Evolutionary conservation across 2,888 invertebrate species (phyloP).

Genomic region (Entomobrya proxima): DNA sequence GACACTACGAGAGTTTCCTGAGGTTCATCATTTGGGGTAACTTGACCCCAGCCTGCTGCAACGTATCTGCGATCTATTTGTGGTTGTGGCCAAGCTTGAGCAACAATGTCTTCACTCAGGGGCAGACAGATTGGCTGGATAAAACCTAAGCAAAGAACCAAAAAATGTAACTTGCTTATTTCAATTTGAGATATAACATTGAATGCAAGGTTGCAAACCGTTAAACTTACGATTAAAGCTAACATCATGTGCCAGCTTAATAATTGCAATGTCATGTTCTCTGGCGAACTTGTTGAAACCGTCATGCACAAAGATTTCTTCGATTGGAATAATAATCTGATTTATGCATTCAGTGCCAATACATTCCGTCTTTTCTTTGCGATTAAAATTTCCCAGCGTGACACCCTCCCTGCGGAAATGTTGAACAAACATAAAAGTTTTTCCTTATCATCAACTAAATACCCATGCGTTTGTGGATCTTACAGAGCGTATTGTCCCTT

Average conservation of each 20-base stretch:
- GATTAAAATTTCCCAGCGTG: constrained; percentile 63
- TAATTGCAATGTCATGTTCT: constrained; percentile 67
- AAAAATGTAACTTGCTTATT: neutral
- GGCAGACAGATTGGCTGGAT: constrained; percentile 66
- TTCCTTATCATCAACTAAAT: neutral
- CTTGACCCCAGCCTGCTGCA: constrained; percentile 61
- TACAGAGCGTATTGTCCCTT: constrained; percentile 57
- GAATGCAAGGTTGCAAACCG: neutral
- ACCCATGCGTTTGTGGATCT: neutral
- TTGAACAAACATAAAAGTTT: neutral
- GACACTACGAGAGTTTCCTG: constrained; percentile 43
- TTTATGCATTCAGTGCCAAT: constrained; percentile 44
- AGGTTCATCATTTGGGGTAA: constrained; percentile 4
- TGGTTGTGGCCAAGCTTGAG: neutral
- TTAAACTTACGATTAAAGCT: neutral
- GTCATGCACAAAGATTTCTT: constrained; percentile 70
- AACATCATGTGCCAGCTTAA: constrained; percentile 29
- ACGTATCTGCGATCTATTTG: constrained; percentile 45
- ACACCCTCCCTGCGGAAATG: constrained; percentile 58
- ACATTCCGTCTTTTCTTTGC: constrained; percentile 53
- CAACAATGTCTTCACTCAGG: constrained; percentile 35
- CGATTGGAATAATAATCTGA: constrained; percentile 57
- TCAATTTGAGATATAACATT: neutral
- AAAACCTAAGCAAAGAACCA: constrained; percentile 34
- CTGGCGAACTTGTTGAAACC: constrained; percentile 62